Percentiles rank a stretch among this genome's conserved stretches.
phyloP scores from a whole-genome alignment of 2,113 vertebrate species.

The Bubalus kerabau region DNA sequence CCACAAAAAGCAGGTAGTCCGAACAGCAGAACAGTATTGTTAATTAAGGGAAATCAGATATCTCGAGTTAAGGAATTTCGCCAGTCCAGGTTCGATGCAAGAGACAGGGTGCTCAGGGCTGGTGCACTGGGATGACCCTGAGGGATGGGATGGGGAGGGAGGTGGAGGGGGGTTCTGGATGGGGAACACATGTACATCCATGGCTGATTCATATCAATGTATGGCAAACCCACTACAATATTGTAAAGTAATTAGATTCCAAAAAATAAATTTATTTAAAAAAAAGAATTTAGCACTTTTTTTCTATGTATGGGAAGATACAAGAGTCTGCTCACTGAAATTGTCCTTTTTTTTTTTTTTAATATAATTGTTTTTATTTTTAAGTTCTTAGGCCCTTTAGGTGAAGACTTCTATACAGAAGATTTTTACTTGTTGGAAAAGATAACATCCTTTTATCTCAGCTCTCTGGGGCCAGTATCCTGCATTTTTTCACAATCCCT shows the following conservation, averaged over 20 bases:
- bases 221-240: background rate
- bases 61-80: background rate
- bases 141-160: background rate
- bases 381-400: no score
- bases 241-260: background rate
- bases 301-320: background rate
- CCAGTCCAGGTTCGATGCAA: background rate
- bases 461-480: background rate
- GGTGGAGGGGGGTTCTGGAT: background rate
- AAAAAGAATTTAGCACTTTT: background rate
- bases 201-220: background rate
- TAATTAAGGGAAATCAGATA: background rate
- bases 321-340: background rate
- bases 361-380: no score
- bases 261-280: background rate
- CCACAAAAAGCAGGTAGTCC: background rate
- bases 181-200: background rate
- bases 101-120: background rate
- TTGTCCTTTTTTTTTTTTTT: background rate
- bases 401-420: no score
- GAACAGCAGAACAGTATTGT: background rate
- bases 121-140: background rate
- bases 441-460: background rate
- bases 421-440: no score
- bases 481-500: background rate